Conservation (phyloP, 2,888 invertebrate species). For the Eupithecia exiguata region DNA sequence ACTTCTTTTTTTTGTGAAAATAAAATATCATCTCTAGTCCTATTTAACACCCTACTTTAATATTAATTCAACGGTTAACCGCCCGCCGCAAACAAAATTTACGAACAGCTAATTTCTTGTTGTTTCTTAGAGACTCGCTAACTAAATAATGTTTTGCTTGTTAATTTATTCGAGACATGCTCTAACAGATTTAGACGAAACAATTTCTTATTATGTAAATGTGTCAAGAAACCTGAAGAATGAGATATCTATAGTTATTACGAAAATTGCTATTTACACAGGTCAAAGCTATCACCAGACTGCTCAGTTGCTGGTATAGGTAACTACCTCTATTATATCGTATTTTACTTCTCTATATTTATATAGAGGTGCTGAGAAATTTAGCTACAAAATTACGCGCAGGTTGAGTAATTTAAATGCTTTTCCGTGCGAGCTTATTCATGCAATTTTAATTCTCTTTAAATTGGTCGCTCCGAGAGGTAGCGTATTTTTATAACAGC, state of each 20-base stretch:
- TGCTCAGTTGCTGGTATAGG: background rate
- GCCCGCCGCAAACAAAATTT: conserved; percentile 27
- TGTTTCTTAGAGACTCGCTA: conserved; percentile 8
- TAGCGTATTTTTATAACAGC: background rate
- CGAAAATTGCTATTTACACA: background rate
- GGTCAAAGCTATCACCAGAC: background rate
- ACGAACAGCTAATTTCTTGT: conserved; percentile 29
- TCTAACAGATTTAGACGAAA: conserved; percentile 12
- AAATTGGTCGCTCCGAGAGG: conserved; percentile 8
- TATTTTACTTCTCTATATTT: background rate
- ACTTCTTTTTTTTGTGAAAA: conserved; percentile 30
- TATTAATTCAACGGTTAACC: conserved; percentile 32
- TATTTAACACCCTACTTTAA: conserved; percentile 31
- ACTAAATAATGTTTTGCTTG: conserved; percentile 23
- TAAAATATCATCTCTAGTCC: conserved; percentile 32
- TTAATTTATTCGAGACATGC: conserved; percentile 26
- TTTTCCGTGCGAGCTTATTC: conserved; percentile 2
- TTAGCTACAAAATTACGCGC: background rate
- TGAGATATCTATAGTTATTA: background rate
- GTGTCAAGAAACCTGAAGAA: background rate
- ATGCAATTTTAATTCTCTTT: conserved; percentile 17
- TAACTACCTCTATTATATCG: background rate
- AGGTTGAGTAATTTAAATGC: conserved; percentile 12
- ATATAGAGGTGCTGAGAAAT: background rate
- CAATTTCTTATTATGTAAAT: conserved; percentile 6